Percentiles rank a stretch among this genome's conserved stretches.
These are phyloP conservation scores for Rhagophthalmus giganteus DNA, from an alignment of 2,888 invertebrate genomes.

Conservation along the genomic window DNA sequence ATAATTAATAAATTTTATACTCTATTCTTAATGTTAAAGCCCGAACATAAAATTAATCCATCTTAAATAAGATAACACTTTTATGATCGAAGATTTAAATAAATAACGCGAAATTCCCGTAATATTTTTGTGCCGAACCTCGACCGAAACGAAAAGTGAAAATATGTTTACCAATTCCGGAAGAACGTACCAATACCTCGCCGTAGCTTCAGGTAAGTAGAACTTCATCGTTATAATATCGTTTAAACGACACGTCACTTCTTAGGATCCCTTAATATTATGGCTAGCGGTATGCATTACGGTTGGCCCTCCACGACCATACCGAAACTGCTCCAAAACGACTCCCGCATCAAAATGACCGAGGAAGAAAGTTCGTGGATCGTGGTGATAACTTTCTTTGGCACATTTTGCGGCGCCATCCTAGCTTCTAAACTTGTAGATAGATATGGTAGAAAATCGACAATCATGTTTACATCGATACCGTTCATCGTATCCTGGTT, in stretches of 20 bases:
- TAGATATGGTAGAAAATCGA: constrained; percentile 65
- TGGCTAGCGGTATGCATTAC: neutral
- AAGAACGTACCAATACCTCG: no score
- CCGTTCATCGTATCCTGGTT: constrained; percentile 55
- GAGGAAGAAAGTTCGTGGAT: constrained; percentile 63
- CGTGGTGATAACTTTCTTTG: constrained; percentile 67
- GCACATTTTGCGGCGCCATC: constrained; percentile 63
- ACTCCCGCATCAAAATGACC: constrained; percentile 56
- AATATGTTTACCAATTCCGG: no score
- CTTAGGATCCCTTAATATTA: neutral
- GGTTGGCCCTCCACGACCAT: constrained; percentile 66
- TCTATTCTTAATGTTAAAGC: no score
- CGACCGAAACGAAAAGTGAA: no score
- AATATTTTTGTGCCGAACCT: no score
- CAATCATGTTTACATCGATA: constrained; percentile 54
- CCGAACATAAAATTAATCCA: no score
- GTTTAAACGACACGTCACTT: no score
- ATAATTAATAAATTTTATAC: no score
- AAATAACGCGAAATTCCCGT: neutral
- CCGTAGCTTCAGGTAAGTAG: no score
- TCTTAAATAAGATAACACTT: neutral
- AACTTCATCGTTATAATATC: no score
- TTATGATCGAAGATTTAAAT: neutral
- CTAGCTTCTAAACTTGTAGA: constrained; percentile 58
- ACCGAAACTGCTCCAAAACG: constrained; percentile 56